Evolutionary conservation across 1,140 invertebrate genomes (phyloP).

Genomic region (Lamellibrachia luymesi): DNA sequence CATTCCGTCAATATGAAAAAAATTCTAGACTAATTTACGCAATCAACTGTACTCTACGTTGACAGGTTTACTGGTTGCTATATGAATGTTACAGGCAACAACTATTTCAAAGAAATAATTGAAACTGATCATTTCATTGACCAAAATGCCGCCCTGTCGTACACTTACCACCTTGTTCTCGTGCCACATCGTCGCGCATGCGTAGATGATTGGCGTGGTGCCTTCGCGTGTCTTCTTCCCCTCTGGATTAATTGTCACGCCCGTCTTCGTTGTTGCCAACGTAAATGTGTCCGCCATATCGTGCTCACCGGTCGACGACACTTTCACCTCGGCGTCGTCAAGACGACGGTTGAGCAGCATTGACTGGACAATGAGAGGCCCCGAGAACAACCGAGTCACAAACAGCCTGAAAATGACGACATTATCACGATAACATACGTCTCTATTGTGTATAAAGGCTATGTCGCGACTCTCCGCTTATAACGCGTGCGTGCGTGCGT

Average conservation of each 20-base stretch:
- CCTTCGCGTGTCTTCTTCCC: background rate
- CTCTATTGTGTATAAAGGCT: too few relatives aligned
- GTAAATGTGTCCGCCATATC: background rate
- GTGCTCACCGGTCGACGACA: constrained; percentile 25
- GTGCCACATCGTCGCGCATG: constrained; percentile 61
- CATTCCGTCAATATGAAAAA: too few relatives aligned
- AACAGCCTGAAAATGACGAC: constrained; percentile 67
- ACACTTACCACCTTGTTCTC: constrained; percentile 58
- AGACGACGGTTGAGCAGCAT: constrained; percentile 88
- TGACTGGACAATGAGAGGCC: constrained; percentile 91
- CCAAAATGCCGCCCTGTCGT: constrained; percentile 56
- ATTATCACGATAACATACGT: background rate
- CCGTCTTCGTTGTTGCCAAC: background rate
- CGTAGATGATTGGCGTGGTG: constrained; percentile 50
- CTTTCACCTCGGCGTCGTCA: constrained; percentile 74
- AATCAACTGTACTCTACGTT: too few relatives aligned
- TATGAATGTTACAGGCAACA: too few relatives aligned
- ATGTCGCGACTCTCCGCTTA: too few relatives aligned
- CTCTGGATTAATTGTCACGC: background rate
- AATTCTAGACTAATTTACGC: too few relatives aligned
- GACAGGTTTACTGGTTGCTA: too few relatives aligned
- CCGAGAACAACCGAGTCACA: constrained; percentile 91
- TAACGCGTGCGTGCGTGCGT: too few relatives aligned
- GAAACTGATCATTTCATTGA: constrained; percentile 21
- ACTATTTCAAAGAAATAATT: too few relatives aligned